Base-by-base conservation (phyloP, 2,113 vertebrate species). In the Rhegmatorhina hoffmannsi region DNA sequence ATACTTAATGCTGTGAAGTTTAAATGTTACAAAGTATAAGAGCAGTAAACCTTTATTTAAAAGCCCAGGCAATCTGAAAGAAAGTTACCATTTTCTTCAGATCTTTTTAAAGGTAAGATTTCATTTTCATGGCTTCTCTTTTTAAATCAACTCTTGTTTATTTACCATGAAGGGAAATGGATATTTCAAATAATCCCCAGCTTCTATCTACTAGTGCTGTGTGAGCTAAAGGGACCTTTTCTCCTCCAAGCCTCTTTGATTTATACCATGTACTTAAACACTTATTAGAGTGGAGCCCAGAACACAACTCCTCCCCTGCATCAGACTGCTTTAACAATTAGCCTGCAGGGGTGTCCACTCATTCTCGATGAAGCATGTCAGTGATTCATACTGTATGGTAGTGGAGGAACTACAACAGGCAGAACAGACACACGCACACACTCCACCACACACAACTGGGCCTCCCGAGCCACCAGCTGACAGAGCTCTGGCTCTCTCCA, bases 391-490 rank as follows among this genome's bases (percentile, higher is more conserved):
- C 2, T n/a, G 11, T 3, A 3, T 5, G 38, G 21, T 4, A 11
- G 29, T 18, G 52, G 28, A 67, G 62, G 13, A 83, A 2, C n/a
- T 62, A 29, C 46, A 56, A 4, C 0, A 9, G 49, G 34, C 47
- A 84, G 33, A 31, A 33, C 4, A 10, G 46, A 50, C 23, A 59
- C 7, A 17, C n/a, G n/a, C 7, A 17, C 0, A 0, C 18, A 3
- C n/a, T 9, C 11, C 7, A 1, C 6, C 53, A 17, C 43, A 55
- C 28, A 14, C 16, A 85, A 4, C 34, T 0, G 2, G 7, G 13
- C 64, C 17, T 6, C 10, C n/a, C n/a, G 25, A n/a, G 52, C 13
- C 13, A 3, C 8, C 47, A 44, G 36, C 62, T 38, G 46, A 4
- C 56, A 92, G 43, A 68, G 9, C 7, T 7, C 28, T 3, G 1